Conservation (phyloP, 1,140 invertebrate genomes). For the Aphidius ervi region DNA sequence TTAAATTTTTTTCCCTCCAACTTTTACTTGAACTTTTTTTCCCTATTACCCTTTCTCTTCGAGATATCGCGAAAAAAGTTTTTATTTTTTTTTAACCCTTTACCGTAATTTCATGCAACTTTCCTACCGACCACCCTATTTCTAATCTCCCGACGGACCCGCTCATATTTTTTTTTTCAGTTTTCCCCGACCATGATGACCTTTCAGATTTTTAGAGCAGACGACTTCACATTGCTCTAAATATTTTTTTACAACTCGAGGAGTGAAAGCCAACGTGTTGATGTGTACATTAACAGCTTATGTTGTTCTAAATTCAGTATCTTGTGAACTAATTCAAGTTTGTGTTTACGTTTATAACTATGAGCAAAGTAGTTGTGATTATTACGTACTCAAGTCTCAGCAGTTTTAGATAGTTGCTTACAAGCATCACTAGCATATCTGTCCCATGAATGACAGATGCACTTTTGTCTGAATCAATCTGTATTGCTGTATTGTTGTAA, state of each 20-base stretch:
- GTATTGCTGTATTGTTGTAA: slow-evolving; percentile 31
- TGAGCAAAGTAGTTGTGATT: slow-evolving; percentile 30
- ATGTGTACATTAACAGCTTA: slow-evolving; percentile 29
- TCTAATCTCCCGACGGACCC: too few relatives aligned
- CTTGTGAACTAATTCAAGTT: slow-evolving; percentile 32
- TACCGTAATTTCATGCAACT: too few relatives aligned
- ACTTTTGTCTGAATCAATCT: slow-evolving; percentile 37
- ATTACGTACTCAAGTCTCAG: slow-evolving; percentile 30
- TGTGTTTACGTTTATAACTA: slow-evolving; percentile 23
- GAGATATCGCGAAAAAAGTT: too few relatives aligned
- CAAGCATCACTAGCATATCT: slow-evolving; percentile 35
- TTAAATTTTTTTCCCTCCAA: too few relatives aligned
- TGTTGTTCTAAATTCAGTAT: slow-evolving; percentile 28
- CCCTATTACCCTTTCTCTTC: too few relatives aligned
- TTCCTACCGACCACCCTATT: too few relatives aligned
- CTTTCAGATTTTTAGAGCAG: too few relatives aligned
- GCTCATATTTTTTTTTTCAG: too few relatives aligned
- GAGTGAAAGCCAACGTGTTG: slow-evolving; percentile 29
- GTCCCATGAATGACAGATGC: slow-evolving; percentile 39
- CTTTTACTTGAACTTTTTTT: too few relatives aligned
- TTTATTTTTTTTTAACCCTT: too few relatives aligned
- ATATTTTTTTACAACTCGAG: slow-evolving; percentile 20
- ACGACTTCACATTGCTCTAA: slow-evolving; percentile 23
- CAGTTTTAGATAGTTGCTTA: slow-evolving; percentile 25
- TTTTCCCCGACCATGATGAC: too few relatives aligned